Base-by-base conservation (phyloP, 2,888 invertebrate genomes). In the Zaprionus bogoriensis region DNA sequence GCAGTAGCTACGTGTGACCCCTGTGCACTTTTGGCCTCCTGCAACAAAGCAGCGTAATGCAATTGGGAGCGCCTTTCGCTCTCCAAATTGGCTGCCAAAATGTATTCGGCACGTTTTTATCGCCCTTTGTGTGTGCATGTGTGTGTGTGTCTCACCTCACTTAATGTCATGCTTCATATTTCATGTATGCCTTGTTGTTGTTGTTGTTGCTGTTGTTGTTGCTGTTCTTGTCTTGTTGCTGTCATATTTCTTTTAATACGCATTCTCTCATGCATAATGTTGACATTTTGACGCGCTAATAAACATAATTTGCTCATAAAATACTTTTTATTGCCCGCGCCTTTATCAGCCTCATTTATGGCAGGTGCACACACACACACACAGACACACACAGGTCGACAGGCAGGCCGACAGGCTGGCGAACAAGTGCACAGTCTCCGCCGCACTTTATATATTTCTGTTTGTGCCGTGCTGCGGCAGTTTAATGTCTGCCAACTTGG, bases 261-360 rank as follows among this genome's bases (percentile, higher is more conserved):
- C 64, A 64, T 85, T 80, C 74, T 74, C 54, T 71, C 83, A 70
- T 78, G 67, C 77, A 83, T 76, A 85, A 81, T 79, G 80, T 74
- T 83, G 84, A 83, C 84, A 82, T 82, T 83, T 80, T 72, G 86
- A 86, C 87, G 73, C 81, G 81, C 86, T 82, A 86, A 82, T 82
- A 82, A 86, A 86, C 82, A 82, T 82, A 82, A 82, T 86, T 86
- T 77, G 73, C 70, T 71, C 84, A 67, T 86, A 86, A 86, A 86
- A 82, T 67, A 77, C 72, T 69, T 77, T 82, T 82, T 86, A 86
- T 86, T 86, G 86, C 84, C 65, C n/a, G 41, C 54, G 67, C 67
- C 72, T 59, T 71, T 77, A 77, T 77, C 77, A 58, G 59, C 12
- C 61, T 66, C 78, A 62, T 61, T 71, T 77, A 65, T 51, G 63